Evolutionary conservation across 2,797 vertebrate genomes (phyloP).

Genomic region (Eupleurogrammus muticus): DNA sequence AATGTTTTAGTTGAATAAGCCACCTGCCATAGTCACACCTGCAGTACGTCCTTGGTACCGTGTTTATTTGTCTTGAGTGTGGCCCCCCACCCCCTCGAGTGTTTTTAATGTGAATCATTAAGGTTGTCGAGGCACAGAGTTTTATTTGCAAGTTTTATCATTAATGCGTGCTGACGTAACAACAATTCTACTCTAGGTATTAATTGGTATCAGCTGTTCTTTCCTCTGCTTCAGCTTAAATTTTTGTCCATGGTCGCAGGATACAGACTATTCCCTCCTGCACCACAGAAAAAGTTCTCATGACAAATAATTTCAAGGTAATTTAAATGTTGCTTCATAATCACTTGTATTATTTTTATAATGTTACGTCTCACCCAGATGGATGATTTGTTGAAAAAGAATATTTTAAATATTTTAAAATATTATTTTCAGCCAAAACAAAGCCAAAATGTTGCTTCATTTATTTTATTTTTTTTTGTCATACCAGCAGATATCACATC

Average conservation of each 20-base stretch:
- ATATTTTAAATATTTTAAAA: not conserved
- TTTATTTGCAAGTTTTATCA: slow-evolving; percentile 46
- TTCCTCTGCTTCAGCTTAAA: slow-evolving; percentile 33
- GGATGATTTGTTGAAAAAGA: not conserved
- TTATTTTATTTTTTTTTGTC: slow-evolving; percentile 9
- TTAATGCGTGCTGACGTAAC: slow-evolving; percentile 22
- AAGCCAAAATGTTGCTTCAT: not conserved
- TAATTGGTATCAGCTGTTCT: slow-evolving; percentile 13
- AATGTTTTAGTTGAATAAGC: slow-evolving; percentile 22
- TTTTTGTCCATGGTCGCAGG: slow-evolving; percentile 25
- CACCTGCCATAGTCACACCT: slow-evolving; percentile 38
- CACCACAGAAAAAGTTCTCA: slow-evolving; percentile 32
- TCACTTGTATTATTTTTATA: slow-evolving; percentile 13
- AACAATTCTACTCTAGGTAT: slow-evolving; percentile 23
- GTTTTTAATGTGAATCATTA: slow-evolving; percentile 37
- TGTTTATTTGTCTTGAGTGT: slow-evolving; percentile 47
- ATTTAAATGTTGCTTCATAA: slow-evolving; percentile 15
- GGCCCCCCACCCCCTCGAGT: slow-evolving; percentile 14
- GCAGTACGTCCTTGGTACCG: slow-evolving; percentile 25
- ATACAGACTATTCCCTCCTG: slow-evolving; percentile 11
- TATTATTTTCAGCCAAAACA: not conserved
- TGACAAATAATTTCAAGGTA: slow-evolving; percentile 24
- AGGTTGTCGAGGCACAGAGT: slow-evolving; percentile 46
- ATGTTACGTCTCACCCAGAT: not conserved
- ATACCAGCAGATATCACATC: slow-evolving; percentile 9